Evolutionary conservation across 2,797 vertebrate genomes (phyloP), one percentile per base, ranked within the genome.

Genomic region (Pseudomugil gertrudae): DNA sequence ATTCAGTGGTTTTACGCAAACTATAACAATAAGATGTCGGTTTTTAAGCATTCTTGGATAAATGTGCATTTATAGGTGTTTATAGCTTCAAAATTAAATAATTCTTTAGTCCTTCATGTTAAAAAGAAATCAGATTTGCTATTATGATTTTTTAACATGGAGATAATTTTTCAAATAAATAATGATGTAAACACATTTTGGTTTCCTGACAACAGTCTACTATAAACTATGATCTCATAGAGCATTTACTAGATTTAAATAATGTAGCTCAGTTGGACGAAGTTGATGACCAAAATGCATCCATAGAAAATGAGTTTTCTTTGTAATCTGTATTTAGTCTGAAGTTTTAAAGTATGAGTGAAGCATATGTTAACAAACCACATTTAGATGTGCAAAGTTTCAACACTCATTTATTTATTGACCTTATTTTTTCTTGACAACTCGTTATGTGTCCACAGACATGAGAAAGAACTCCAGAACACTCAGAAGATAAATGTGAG

Each of bases 381-480:
- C 63, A 67, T 59, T 10, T 26, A 71, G n/a, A 69, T 40, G n/a
- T 26, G 24, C 52, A 72, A 73, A 53, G 56, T 87, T 92, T 88
- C 72, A 91, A 92, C 92, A 93, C 87, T 88, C 74, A 89, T 90
- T 92, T 91, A 88, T 91, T 92, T 84, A 84, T 84, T 85, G 35
- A 63, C 79, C 72, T 72, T 82, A 13, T 76, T 78, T 80, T 80
- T 87, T 83, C 71, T 87, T 76, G 61, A 90, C 88, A 90, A 85
- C 76, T 85, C 93, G 86, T 92, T 93, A 94, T 81, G 83, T 92
- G 91, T 93, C 91, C 87, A 94, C 92, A 91, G 75, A 94, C 89
- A 92, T 92, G 89, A 92, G 90, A 91, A 92, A 90, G 81, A 87
- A 88, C 69, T 92, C 87, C 83, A 89, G 89, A 87, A 93, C 90